Base-by-base conservation (phyloP, 2,113 vertebrate species). In the Brachyistius frenatus region DNA sequence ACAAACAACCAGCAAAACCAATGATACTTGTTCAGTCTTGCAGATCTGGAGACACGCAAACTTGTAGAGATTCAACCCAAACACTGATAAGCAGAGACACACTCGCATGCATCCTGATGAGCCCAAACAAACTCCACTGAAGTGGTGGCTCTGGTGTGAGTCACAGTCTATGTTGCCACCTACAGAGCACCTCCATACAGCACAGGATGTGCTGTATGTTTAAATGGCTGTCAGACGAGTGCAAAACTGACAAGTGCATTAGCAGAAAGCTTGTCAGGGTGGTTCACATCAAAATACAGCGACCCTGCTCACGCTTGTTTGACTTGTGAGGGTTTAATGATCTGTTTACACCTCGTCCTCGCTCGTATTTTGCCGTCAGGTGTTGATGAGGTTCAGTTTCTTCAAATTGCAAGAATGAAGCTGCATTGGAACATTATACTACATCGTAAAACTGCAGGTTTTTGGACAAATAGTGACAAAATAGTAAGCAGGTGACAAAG, bases 161-260 rank as follows among this genome's bases (percentile, higher is more conserved):
- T 73, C 71, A 76, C 55, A 84, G 90, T 82, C 84, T 78, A 2
- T 82, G 86, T 84, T 86, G 91, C 89, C 91, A 90, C 89, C 91
- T 91, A 88, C 87, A 90, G 90, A 88, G 86, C 84, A 47, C 13
- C 65, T 55, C 72, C 15, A 47, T 15, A 63, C 49, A 89, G 65
- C 85, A 81, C 84, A 86, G 16, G 23, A 7, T 23, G 54, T 33
- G 56, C 58, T 54, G 68, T 68, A 23, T 16, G 4, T 32, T 55
- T 30, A 0, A 70, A n/a, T 8, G 23, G 39, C 73, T 55, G 63
- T 35, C 66, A 75, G 33, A 66, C 16, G 31, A 46, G 66, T 54
- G 3, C 11, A 5, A 3, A 23, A 37, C 44, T n/a, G 49, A 41
- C 7, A 62, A 7, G 33, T 15, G 53, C 37, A 23, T 15, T 13